Evolutionary conservation across 2,113 vertebrate genomes (phyloP).

Genomic region (Brachyhypopomus gauderio): DNA sequence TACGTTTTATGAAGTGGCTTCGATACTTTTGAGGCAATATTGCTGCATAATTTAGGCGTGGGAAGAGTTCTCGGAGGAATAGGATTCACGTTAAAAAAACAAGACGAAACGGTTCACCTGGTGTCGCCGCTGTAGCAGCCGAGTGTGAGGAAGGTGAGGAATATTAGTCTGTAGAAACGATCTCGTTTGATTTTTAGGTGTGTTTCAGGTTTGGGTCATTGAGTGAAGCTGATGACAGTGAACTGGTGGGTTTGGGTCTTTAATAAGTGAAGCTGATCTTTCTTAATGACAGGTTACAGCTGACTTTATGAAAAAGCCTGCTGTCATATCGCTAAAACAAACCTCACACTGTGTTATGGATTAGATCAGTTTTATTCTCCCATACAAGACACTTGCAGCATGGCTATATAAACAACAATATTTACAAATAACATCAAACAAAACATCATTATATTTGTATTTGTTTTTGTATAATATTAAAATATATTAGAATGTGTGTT

Average conservation of each 20-base stretch:
- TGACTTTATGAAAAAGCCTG: not conserved
- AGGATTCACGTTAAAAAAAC: not conserved
- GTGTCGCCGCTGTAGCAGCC: not conserved
- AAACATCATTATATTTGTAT: too few species aligned
- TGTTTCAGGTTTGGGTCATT: too few species aligned
- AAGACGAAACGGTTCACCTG: conserved; percentile 19
- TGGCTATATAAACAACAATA: too few species aligned
- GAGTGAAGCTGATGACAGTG: too few species aligned
- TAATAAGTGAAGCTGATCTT: not conserved
- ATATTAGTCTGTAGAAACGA: too few species aligned
- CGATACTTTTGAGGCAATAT: not conserved
- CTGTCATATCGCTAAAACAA: not conserved
- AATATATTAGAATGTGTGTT: too few species aligned
- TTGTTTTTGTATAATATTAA: too few species aligned
- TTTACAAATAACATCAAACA: too few species aligned
- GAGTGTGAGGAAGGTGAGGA: conserved; percentile 28
- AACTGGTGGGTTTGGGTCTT: not conserved
- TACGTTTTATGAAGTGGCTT: not conserved
- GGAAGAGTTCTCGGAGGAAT: conserved; percentile 20
- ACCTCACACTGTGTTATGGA: too few species aligned
- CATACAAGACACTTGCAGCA: too few species aligned
- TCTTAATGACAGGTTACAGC: not conserved
- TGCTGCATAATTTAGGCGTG: conserved; percentile 8
- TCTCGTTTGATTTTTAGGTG: too few species aligned
- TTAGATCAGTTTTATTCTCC: too few species aligned